Conservation (phyloP, 2,113 vertebrate genomes). For the Gallinago paraguaiae region DNA sequence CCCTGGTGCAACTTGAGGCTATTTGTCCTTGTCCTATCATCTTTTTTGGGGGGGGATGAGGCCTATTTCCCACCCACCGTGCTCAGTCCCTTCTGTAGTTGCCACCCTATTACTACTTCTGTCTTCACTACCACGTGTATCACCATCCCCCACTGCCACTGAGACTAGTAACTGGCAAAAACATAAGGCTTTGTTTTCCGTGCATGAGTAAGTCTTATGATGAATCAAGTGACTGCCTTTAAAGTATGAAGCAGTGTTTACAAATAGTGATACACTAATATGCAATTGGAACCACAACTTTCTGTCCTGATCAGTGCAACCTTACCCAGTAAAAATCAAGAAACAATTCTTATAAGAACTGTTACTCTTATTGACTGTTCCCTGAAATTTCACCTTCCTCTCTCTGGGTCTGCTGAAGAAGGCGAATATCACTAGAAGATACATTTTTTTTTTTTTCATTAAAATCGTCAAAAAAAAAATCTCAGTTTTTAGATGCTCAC, state of each 20-base stretch:
- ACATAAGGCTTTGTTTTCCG: background rate
- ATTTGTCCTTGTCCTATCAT: too few species aligned
- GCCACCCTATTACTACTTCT: too few species aligned
- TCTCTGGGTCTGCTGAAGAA: background rate
- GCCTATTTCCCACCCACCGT: too few species aligned
- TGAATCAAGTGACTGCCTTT: background rate
- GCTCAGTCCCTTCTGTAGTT: too few species aligned
- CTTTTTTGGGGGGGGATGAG: too few species aligned
- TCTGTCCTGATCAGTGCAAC: background rate
- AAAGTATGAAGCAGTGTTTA: background rate
- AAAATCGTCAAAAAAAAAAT: background rate
- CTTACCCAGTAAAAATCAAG: background rate
- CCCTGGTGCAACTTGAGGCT: too few species aligned
- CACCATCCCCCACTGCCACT: too few species aligned
- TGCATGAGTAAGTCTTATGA: background rate
- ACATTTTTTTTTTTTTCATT: background rate
- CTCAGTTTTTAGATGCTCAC: background rate
- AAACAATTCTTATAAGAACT: background rate
- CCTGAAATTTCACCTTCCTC: background rate
- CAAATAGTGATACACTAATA: background rate
- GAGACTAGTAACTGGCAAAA: background rate
- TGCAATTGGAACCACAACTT: background rate
- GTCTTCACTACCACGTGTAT: too few species aligned
- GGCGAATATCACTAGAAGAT: background rate
- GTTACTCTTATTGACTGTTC: background rate